Base-by-base conservation (phyloP, 2,113 vertebrate genomes). In the Axis porcinus region DNA sequence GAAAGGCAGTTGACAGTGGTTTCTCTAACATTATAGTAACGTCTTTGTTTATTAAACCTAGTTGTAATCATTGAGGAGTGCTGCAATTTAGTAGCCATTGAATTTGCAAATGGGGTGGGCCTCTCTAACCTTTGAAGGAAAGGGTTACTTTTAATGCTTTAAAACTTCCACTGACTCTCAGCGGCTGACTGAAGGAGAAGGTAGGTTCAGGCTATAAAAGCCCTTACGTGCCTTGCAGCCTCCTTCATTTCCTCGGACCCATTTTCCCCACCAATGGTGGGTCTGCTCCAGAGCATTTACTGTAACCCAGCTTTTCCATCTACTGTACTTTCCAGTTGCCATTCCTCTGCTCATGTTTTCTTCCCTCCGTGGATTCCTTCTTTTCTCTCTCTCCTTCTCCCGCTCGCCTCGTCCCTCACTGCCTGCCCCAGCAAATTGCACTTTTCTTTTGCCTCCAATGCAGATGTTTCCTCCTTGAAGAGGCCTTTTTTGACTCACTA, bases 11-110 rank as follows among this genome's bases (percentile, higher is more conserved):
- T 90, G 97, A 97, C 94, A 95, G 86, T 40, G 95, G 25, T 96
- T 97, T 97, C 92, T 98, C 74, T 74, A 62, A 67, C 57, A 78
- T 95, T 86, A 95, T 97, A 98, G 86, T 92, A 92, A 40, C 90
- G 96, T 93, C 97, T 98, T 97, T 98, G 97, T 97, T 98, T 98
- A 94, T 97, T 97, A 86, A 82, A 45, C 88, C 95, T 81, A 92
- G 79, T 52, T 86, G 88, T 97, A 97, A 89, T 95, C 95, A 94
- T 81, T 96, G 64, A 88, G 60, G 94, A 97, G 70, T 83, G n/a
- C 95, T 90, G 58, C 85, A 94, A 52, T 74, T 78, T 3, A 0
- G 78, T 85, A 57, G 97, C 97, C 84, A 64, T 27, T 93, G 93
- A 57, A 90, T 83, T 94, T 98, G 90, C 94, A 97, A 98, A 89